Evolutionary conservation across 2,888 invertebrate genomes (phyloP).

Genomic region (Auanema freiburgensis): DNA sequence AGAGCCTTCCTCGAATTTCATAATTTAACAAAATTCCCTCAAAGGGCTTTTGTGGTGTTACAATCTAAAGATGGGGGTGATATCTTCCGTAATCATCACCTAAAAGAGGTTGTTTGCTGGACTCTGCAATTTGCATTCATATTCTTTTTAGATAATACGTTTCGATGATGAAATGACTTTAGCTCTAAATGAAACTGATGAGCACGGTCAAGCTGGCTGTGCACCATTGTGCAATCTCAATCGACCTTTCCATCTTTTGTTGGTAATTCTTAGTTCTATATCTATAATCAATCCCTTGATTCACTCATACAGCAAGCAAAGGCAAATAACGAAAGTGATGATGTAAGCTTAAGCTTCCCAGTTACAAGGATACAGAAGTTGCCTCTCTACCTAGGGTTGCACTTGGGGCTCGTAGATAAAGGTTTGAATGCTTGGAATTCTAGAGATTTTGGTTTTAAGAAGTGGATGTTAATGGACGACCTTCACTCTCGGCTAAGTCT

Average conservation of each 20-base stretch:
- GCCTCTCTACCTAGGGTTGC: slow-evolving; percentile 37
- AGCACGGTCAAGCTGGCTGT: slow-evolving; percentile 40
- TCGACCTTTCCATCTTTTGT: slow-evolving; percentile 53
- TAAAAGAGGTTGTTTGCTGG: slow-evolving; percentile 12
- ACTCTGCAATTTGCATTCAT: background rate
- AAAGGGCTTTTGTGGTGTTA: slow-evolving; percentile 25
- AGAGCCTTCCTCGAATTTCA: slow-evolving; percentile 16
- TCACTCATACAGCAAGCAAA: too few relatives aligned
- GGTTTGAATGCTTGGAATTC: background rate
- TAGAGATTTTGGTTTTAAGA: background rate
- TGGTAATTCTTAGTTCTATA: too few relatives aligned
- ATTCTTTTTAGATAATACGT: slow-evolving; percentile 23
- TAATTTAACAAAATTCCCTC: slow-evolving; percentile 21
- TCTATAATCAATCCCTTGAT: too few relatives aligned
- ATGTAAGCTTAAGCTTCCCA: slow-evolving; percentile 13
- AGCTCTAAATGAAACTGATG: slow-evolving; percentile 26
- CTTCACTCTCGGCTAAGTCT: slow-evolving; percentile 26
- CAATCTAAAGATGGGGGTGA: slow-evolving; percentile 20
- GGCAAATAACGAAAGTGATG: slow-evolving; percentile 5
- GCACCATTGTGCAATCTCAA: slow-evolving; percentile 58
- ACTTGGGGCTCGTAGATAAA: slow-evolving; percentile 27
- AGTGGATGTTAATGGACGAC: background rate
- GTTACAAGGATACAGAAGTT: slow-evolving; percentile 16
- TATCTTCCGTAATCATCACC: slow-evolving; percentile 15
- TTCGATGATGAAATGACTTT: slow-evolving; percentile 29